phyloP scores from a whole-genome alignment of 1,140 invertebrate species.

The Dinothrombium tinctorium region DNA sequence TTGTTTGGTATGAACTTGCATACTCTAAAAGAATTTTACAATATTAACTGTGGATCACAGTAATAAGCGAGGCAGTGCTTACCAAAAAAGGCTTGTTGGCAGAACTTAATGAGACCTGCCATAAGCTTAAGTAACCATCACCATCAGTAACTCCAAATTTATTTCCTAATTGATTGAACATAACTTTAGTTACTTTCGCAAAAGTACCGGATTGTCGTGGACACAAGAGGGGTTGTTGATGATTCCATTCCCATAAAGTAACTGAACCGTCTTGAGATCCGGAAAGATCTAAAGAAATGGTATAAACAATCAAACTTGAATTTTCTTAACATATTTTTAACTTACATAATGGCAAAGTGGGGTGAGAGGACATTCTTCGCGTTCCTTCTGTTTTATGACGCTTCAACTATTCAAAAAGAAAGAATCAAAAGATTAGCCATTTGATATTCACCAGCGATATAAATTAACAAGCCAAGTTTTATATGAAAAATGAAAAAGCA shows the following conservation, averaged over 20 bases:
- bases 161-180: conserved; percentile 88
- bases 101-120: conserved; percentile 62
- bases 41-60: no score
- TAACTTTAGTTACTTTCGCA: conserved; percentile 83
- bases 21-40: conserved; percentile 39
- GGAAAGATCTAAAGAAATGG: conserved; percentile 46
- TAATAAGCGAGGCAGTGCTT: no score
- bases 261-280: conserved; percentile 94
- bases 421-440: no score
- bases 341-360: conserved; percentile 76
- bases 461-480: not conserved
- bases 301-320: conserved; percentile 7
- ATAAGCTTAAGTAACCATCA: conserved; percentile 44
- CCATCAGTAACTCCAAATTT: conserved; percentile 89
- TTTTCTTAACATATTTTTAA: conserved; percentile 15
- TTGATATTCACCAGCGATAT: no score
- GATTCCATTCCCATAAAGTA: conserved; percentile 92
- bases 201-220: conserved; percentile 66
- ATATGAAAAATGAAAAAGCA: conserved; percentile 1
- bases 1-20: conserved; percentile 89
- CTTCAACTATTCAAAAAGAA: conserved; percentile 23
- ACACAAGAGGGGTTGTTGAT: conserved; percentile 61
- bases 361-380: conserved; percentile 81
- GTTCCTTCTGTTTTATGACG: conserved; percentile 58
- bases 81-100: conserved; percentile 81